phyloP scores from a whole-genome alignment of 2,888 invertebrate species.

The Loripinus fragilis region DNA sequence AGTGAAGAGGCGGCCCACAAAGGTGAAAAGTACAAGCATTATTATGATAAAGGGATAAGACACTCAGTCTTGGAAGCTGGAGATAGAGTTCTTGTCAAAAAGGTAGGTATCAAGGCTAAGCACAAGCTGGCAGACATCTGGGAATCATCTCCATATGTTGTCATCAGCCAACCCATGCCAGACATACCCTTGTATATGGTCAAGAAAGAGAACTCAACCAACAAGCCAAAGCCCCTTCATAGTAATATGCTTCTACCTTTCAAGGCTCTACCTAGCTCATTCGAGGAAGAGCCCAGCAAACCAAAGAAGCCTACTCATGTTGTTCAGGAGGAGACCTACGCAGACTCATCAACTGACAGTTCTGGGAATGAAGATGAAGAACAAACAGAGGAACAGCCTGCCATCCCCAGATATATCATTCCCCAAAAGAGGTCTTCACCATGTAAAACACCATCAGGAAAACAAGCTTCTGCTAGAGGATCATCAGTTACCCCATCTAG shows the following conservation, averaged over 20 bases:
- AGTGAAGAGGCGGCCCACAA: constrained; percentile 1
- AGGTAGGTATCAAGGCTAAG: background rate
- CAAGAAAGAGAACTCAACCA: background rate
- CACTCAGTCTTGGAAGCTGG: constrained; percentile 1
- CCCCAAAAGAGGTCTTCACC: background rate
- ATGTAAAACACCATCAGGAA: background rate
- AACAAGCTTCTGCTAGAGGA: background rate
- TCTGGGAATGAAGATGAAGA: background rate
- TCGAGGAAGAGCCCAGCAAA: background rate
- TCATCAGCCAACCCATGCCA: background rate
- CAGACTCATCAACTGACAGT: background rate
- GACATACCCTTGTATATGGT: background rate
- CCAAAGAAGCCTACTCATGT: background rate
- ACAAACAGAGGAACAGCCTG: background rate
- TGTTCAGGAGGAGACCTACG: background rate
- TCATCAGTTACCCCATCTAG: background rate
- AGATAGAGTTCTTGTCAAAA: background rate
- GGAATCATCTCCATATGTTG: background rate
- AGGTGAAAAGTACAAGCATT: constrained; percentile 1
- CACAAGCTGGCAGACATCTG: constrained; percentile 14
- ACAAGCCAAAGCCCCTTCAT: background rate
- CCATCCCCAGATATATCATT: background rate
- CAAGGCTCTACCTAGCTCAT: background rate
- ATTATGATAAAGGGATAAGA: background rate
- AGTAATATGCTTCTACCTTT: constrained; percentile 5